A percentile compares a stretch with the other conserved stretches of the same genome.
phyloP scores from a whole-genome alignment of 2,888 invertebrate genomes.

The Melinaea menophilus region DNA sequence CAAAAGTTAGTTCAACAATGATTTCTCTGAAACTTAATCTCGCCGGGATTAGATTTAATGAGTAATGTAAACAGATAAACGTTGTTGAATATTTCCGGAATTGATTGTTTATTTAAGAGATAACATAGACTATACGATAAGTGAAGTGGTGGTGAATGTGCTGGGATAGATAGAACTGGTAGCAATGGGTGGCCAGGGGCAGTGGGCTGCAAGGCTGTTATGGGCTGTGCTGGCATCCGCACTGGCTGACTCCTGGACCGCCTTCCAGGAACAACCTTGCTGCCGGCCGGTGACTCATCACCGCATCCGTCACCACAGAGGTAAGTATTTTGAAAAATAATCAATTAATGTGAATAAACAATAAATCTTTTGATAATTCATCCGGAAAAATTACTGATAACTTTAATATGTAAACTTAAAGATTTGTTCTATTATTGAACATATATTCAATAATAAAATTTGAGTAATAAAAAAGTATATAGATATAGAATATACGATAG shows the following conservation, averaged over 20 bases:
- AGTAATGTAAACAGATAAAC: conserved; percentile 66
- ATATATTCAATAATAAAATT: no score
- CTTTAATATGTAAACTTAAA: no score
- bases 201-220: conserved; percentile 57
- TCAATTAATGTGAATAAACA: no score
- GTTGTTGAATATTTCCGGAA: conserved; percentile 63
- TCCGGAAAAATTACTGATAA: no score
- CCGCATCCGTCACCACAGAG: conserved; percentile 81
- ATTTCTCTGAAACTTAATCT: conserved; percentile 58
- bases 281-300: conserved; percentile 78
- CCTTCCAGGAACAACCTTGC: conserved; percentile 82
- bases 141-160: conserved; percentile 53
- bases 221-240: conserved; percentile 66
- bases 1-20: conserved; percentile 54
- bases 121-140: conserved; percentile 42
- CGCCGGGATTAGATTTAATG: conserved; percentile 52
- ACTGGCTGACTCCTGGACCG: conserved; percentile 81
- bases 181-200: conserved; percentile 54
- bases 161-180: conserved; percentile 38
- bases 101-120: conserved; percentile 56
- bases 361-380: no score
- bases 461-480: no score
- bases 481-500: no score
- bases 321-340: conserved; percentile 48
- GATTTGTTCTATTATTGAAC: no score